These are phyloP conservation scores for Heterodera carotae DNA, from an alignment of 1,140 invertebrate genomes.

Conservation along the genomic window DNA sequence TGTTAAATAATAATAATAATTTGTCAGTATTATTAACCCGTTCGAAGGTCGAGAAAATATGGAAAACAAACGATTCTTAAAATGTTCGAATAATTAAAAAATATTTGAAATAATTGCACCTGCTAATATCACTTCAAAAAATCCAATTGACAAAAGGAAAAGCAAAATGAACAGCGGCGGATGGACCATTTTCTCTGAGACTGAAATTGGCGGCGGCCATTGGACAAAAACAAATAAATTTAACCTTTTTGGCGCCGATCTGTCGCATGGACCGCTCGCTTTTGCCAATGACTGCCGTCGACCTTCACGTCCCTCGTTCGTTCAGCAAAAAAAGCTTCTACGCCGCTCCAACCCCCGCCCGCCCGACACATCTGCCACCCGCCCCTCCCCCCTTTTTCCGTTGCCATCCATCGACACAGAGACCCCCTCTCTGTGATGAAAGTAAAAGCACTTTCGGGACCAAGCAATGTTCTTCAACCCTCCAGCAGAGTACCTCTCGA, in stretches of 20 bases:
- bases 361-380: too few relatives aligned
- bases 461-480: slow-evolving; percentile 1
- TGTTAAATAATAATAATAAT: not conserved
- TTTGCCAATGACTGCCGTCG: not conserved
- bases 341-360: too few relatives aligned
- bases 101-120: too few relatives aligned
- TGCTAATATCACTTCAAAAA: not conserved
- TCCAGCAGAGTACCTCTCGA: not conserved
- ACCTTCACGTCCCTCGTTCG: not conserved
- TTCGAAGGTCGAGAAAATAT: not conserved
- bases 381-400: not conserved
- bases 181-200: not conserved
- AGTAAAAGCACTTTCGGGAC: not conserved
- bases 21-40: not conserved
- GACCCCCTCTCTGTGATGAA: not conserved
- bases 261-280: not conserved
- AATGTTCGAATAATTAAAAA: too few relatives aligned
- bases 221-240: not conserved
- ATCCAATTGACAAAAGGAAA: not conserved
- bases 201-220: not conserved
- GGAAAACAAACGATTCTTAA: not conserved
- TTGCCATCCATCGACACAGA: not conserved
- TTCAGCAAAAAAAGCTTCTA: not conserved
- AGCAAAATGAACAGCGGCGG: not conserved
- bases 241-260: not conserved